These are phyloP conservation scores for Forbesichthys agassizii DNA, from an alignment of 2,113 vertebrate genomes.

Conservation along the genomic window DNA sequence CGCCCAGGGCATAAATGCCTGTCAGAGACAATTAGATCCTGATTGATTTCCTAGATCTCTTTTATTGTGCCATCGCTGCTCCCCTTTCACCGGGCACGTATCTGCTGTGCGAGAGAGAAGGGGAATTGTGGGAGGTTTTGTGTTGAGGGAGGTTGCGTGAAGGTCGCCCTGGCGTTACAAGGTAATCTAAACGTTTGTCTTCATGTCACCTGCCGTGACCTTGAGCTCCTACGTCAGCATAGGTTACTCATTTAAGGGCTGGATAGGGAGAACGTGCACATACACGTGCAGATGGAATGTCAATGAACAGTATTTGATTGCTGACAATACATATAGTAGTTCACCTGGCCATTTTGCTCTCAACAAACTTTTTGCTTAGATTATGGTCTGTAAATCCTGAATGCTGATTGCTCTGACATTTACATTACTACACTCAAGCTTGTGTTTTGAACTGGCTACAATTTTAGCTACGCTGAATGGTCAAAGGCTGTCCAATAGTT, in stretches of 20 bases:
- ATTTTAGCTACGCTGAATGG: no score
- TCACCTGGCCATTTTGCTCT: no score
- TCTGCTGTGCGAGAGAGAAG: conserved; percentile 49
- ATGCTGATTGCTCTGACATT: no score
- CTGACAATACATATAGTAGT: no score
- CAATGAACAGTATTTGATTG: no score
- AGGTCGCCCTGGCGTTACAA: conserved; percentile 42
- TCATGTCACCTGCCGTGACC: conserved; percentile 45
- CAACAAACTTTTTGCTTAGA: no score
- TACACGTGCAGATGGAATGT: background rate
- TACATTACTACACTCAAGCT: no score
- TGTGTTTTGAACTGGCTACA: no score
- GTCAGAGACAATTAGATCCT: conserved; percentile 71
- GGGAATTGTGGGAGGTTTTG: conserved; percentile 33
- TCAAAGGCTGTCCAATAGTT: no score
- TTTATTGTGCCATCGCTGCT: conserved; percentile 54
- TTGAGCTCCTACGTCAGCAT: conserved; percentile 32
- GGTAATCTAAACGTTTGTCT: conserved; percentile 13
- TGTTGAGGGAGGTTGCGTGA: conserved; percentile 30
- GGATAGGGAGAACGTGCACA: background rate
- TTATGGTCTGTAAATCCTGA: no score
- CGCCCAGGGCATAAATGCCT: conserved; percentile 67
- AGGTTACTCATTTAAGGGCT: conserved; percentile 12
- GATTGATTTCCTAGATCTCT: conserved; percentile 70
- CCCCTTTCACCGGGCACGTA: conserved; percentile 63